Conservation (phyloP, 2,888 invertebrate species). For the Crepidodera aurea region DNA sequence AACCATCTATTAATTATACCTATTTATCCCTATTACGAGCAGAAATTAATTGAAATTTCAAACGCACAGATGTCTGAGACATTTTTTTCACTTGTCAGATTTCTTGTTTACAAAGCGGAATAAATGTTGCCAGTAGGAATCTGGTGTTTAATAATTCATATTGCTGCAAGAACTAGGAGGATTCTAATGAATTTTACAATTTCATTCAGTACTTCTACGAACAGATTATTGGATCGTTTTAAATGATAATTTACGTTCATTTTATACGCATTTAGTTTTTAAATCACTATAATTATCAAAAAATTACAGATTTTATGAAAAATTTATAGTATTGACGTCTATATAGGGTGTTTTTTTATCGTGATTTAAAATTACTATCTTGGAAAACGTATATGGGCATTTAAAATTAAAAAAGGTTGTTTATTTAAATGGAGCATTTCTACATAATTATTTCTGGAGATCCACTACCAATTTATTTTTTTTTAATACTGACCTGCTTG, state of each 20-base stretch:
- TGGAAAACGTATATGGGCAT: no score
- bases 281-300: no score
- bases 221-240: not conserved
- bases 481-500: no score
- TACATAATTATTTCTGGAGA: no score
- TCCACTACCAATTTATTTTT: no score
- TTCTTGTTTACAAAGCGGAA: slow-evolving; percentile 21
- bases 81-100: slow-evolving; percentile 7
- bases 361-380: no score
- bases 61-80: slow-evolving; percentile 5
- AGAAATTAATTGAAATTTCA: slow-evolving; percentile 19
- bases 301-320: no score
- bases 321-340: no score
- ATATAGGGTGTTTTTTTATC: no score
- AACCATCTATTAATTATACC: slow-evolving; percentile 12
- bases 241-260: not conserved
- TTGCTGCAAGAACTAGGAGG: slow-evolving; percentile 1
- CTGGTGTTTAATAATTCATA: slow-evolving; percentile 21
- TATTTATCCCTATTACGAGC: slow-evolving; percentile 8
- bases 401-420: no score
- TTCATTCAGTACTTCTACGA: slow-evolving; percentile 9
- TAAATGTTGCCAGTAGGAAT: slow-evolving; percentile 7
- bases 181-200: slow-evolving; percentile 11
- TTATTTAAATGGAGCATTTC: no score
- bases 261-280: no score